phyloP scores from a whole-genome alignment of 2,113 vertebrate species.

The Oxyruncus cristatus region DNA sequence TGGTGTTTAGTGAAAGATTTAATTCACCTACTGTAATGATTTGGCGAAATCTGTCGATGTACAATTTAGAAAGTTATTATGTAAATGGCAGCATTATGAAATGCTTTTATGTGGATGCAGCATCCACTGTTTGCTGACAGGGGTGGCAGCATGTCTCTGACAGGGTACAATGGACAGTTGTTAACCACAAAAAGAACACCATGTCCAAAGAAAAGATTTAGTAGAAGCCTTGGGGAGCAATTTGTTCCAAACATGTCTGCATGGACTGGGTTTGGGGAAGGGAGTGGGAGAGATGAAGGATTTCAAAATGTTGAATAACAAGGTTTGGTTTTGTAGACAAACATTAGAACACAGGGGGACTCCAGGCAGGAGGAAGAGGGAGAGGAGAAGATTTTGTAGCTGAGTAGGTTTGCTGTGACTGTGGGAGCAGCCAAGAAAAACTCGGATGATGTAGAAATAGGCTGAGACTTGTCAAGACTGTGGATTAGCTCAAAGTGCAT shows the following conservation, averaged over 20 bases:
- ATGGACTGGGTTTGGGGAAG: background rate
- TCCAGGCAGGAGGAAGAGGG: background rate
- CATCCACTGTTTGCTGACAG: background rate
- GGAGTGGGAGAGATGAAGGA: background rate
- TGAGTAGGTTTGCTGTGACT: background rate
- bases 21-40: conserved; percentile 46
- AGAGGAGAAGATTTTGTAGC: background rate
- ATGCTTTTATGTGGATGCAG: background rate
- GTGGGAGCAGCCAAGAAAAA: background rate
- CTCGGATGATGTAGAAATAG: background rate
- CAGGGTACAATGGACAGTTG: background rate
- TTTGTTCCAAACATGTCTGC: background rate
- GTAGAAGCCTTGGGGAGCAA: background rate
- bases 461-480: background rate
- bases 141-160: background rate
- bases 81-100: conserved; percentile 31
- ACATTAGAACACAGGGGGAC: background rate
- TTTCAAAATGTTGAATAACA: background rate
- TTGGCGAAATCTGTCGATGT: conserved; percentile 23
- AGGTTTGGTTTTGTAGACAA: background rate
- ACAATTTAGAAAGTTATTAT: conserved; percentile 33
- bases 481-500: background rate
- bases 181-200: background rate
- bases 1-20: conserved; percentile 45
- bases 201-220: background rate